Evolutionary conservation across 2,888 invertebrate genomes (phyloP).

Genomic region (Drosophila nr. perissopoda): DNA sequence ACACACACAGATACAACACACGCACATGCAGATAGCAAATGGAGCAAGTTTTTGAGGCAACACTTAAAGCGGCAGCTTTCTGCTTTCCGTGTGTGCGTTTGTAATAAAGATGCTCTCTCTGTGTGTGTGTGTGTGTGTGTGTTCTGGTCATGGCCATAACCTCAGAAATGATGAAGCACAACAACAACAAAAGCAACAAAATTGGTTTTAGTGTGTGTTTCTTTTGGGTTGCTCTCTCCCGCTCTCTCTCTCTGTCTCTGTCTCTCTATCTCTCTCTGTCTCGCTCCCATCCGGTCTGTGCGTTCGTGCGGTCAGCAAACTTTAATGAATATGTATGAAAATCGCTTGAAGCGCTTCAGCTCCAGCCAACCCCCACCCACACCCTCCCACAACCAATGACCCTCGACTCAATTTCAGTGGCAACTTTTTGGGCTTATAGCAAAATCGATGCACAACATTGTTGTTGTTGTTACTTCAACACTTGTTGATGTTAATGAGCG

Average conservation of each 20-base stretch:
- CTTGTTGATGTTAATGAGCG: conserved; percentile 74
- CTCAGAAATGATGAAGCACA: conserved; percentile 79
- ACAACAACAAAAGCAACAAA: conserved; percentile 35
- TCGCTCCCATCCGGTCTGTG: conserved; percentile 26
- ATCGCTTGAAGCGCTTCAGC: conserved; percentile 59
- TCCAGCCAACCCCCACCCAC: background rate
- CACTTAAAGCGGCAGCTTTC: conserved; percentile 65
- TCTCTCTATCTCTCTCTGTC: background rate
- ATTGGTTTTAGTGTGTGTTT: conserved; percentile 38
- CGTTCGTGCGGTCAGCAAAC: conserved; percentile 76
- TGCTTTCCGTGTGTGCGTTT: conserved; percentile 36
- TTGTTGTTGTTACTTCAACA: conserved; percentile 46
- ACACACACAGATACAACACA: conserved; percentile 31
- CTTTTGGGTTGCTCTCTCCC: conserved; percentile 10
- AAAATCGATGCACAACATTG: conserved; percentile 50
- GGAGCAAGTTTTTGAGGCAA: conserved; percentile 62
- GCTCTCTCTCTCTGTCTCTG: background rate
- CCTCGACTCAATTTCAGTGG: conserved; percentile 8
- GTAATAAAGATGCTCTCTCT: conserved; percentile 70
- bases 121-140: conserved; percentile 39
- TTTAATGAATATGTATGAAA: conserved; percentile 81
- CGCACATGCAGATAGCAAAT: conserved; percentile 60
- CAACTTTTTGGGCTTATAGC: conserved; percentile 46
- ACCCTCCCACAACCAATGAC: background rate
- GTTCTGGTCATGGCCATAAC: conserved; percentile 60